Conservation (phyloP, 1,140 invertebrate genomes). For the Drosophila setifemur region DNA sequence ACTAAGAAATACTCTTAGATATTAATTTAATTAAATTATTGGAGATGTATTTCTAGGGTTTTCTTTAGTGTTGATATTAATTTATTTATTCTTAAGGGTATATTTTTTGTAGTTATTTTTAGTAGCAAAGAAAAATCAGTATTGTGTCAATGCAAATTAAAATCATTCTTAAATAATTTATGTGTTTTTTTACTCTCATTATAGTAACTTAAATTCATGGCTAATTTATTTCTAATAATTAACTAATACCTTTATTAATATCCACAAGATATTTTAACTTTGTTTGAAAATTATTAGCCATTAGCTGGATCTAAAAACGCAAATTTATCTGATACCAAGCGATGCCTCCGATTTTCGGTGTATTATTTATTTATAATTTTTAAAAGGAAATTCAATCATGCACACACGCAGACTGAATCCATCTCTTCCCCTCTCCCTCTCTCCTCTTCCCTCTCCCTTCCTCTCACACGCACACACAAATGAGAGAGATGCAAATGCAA, state of each 20-base stretch:
- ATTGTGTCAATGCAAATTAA: too few species aligned
- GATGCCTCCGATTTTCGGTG: conserved; percentile 33
- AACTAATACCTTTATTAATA: too few species aligned
- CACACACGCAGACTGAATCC: conserved; percentile 9
- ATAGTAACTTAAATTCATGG: neutral
- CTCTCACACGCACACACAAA: neutral
- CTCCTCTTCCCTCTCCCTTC: neutral
- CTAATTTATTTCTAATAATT: too few species aligned
- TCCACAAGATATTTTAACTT: too few species aligned
- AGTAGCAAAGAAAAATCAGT: too few species aligned
- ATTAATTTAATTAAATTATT: too few species aligned
- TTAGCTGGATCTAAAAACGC: conserved; percentile 7
- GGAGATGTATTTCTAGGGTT: too few species aligned
- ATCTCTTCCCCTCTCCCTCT: neutral
- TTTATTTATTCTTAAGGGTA: too few species aligned
- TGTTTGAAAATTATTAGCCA: neutral
- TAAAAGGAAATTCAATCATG: conserved; percentile 47
- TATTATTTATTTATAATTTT: conserved; percentile 54
- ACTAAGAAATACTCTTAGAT: neutral
- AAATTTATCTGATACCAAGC: conserved; percentile 26
- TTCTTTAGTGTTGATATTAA: too few species aligned
- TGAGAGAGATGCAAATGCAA: conserved; percentile 72
- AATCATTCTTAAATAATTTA: too few species aligned
- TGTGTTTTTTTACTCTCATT: too few species aligned
- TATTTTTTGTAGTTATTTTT: too few species aligned